phyloP scores from a whole-genome alignment of 1,140 invertebrate genomes.

The Teleogryllus occipitalis region DNA sequence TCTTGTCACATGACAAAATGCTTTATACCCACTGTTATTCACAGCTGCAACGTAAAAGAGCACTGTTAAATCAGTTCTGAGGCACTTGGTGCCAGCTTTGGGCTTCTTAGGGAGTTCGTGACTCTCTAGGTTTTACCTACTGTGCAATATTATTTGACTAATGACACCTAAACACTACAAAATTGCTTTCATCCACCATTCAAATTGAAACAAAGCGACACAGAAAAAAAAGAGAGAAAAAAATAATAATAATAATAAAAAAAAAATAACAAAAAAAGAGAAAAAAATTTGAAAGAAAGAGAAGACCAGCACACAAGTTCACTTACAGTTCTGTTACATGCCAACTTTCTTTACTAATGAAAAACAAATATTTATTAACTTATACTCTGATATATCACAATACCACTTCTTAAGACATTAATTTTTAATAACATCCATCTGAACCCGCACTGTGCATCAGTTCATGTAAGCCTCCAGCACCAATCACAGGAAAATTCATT shows the following conservation, averaged over 20 bases:
- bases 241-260: too few species aligned
- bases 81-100: constrained; percentile 23
- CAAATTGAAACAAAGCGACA: constrained; percentile 8
- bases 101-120: constrained; percentile 14
- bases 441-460: not conserved
- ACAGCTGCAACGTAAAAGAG: constrained; percentile 21
- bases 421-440: not conserved
- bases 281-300: not conserved
- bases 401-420: constrained; percentile 5
- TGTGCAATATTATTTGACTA: constrained; percentile 9
- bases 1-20: constrained; percentile 11
- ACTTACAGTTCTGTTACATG: not conserved
- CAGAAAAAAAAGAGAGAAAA: not conserved
- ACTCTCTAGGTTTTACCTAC: constrained; percentile 16
- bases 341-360: not conserved
- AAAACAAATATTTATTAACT: constrained; percentile 8
- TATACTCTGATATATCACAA: not conserved
- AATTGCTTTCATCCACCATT: not conserved
- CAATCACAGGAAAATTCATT: not conserved
- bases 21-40: constrained; percentile 12
- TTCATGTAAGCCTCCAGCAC: constrained; percentile 3
- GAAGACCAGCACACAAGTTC: not conserved
- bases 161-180: constrained; percentile 14
- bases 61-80: constrained; percentile 19
- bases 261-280: not conserved